Base-by-base conservation (phyloP, 2,113 vertebrate genomes). In the Pseudopodoces humilis region DNA sequence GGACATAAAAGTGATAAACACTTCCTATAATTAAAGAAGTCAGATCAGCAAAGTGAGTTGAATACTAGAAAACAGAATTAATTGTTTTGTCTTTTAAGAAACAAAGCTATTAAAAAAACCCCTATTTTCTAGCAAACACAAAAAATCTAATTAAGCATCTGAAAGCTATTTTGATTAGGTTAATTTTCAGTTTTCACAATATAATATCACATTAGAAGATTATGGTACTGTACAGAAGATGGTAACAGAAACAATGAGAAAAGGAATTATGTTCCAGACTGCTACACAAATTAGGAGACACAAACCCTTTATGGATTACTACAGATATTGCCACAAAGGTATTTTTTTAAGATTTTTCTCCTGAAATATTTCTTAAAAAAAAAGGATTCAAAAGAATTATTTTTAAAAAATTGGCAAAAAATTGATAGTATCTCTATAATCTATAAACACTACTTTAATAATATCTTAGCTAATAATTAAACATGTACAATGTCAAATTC, bases 331-430 rank as follows among this genome's bases (percentile, higher is more conserved):
- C 30, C 53, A 72, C 43, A 25, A 69, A 78, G 59, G 10, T 44
- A 23, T 21, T 81, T 91, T 82, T 43, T 14, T 14, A 67, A 56
- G 25, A 37, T 7, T 87, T 90, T 72, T 59, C 35, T 53, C 58
- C 67, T 59, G 23, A 88, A 90, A 44, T 7, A 13, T 68, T 88
- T 41, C 23, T 14, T 3, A 5, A 28, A 69, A 60, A 86, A 47
- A 16, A 44, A 41, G 41, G 0, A 5, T 4, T 35, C 3, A 10
- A 28, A 20, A 7, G 0, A 10, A 9, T 3, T 19, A 56, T 30
- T 50, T 11, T 31, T 63, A 6, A 5, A 5, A 10, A 35, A 39
- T 20, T 53, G 28, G 31, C 46, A 82, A 68, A 86, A 43, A 15
- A 43, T 53, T 20, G 2, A 31, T 46, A 86, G 22, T 17, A n/a